A percentile compares a stretch with the other conserved stretches of the same genome.
phyloP scores from a whole-genome alignment of 2,113 vertebrate genomes.

The Piprites chloris region DNA sequence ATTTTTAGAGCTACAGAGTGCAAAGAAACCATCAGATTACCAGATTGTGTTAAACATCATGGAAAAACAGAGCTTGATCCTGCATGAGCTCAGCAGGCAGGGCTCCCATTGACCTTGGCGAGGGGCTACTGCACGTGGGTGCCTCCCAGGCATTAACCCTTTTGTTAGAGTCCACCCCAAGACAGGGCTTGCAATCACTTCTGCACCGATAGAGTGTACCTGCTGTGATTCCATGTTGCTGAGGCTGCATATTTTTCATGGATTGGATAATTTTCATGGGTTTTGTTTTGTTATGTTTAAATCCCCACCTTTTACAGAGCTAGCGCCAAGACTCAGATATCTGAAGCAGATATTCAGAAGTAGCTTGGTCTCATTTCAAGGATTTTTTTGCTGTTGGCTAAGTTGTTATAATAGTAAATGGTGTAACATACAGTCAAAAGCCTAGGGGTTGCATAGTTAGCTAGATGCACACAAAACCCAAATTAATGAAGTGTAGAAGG shows the following conservation, averaged over 20 bases:
- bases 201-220: neutral
- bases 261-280: slow-evolving; percentile 49
- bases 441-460: slow-evolving; percentile 20
- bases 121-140: neutral
- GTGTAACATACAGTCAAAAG: neutral
- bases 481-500: slow-evolving; percentile 17
- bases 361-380: neutral
- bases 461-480: neutral
- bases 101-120: slow-evolving; percentile 28
- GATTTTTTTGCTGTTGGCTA: slow-evolving; percentile 24
- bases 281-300: slow-evolving; percentile 44
- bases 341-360: slow-evolving; percentile 4
- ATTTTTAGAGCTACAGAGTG: neutral
- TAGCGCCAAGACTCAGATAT: neutral
- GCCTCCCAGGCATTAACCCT: slow-evolving; percentile 35
- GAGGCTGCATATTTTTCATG: slow-evolving; percentile 68
- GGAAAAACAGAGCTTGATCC: slow-evolving; percentile 42
- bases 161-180: slow-evolving; percentile 40
- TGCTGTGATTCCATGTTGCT: slow-evolving; percentile 29
- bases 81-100: neutral
- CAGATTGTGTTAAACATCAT: slow-evolving; percentile 56
- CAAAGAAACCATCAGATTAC: neutral
- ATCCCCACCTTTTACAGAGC: slow-evolving; percentile 41
- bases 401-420: neutral
- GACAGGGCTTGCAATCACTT: neutral